Conservation (phyloP, 2,888 invertebrate genomes). For the Drosophila rellima region DNA sequence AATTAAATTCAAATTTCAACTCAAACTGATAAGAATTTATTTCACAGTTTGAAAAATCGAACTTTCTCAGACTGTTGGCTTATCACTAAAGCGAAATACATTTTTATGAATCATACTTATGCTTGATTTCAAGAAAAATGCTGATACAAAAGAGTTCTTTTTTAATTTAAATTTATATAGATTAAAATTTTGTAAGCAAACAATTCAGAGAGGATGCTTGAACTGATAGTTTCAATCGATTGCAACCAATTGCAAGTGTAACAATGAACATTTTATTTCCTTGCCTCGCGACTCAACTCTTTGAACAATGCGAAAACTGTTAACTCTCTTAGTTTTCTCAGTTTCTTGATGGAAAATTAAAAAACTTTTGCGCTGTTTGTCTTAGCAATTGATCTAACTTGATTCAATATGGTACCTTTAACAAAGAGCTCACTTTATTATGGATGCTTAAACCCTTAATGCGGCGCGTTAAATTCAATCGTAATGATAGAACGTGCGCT, state of each 20-base stretch:
- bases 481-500: slow-evolving; percentile 42
- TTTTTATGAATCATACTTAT: no score
- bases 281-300: slow-evolving; percentile 15
- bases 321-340: slow-evolving; percentile 36
- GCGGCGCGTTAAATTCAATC: slow-evolving; percentile 34
- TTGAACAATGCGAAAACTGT: slow-evolving; percentile 25
- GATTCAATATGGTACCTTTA: slow-evolving; percentile 1
- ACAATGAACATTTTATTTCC: slow-evolving; percentile 25
- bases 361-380: slow-evolving; percentile 53
- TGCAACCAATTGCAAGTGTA: not conserved
- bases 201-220: not conserved
- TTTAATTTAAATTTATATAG: not conserved
- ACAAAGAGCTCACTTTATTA: slow-evolving; percentile 34
- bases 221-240: not conserved
- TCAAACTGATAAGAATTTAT: no score
- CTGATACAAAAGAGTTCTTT: no score
- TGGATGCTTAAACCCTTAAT: slow-evolving; percentile 29
- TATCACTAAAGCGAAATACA: no score
- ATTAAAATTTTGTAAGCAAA: not conserved
- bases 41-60: no score
- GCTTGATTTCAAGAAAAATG: no score
- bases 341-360: slow-evolving; percentile 38
- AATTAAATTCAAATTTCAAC: no score
- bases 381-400: slow-evolving; percentile 43
- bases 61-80: no score